Conservation (phyloP, 2,888 invertebrate genomes). For the Lutraria lutraria region DNA sequence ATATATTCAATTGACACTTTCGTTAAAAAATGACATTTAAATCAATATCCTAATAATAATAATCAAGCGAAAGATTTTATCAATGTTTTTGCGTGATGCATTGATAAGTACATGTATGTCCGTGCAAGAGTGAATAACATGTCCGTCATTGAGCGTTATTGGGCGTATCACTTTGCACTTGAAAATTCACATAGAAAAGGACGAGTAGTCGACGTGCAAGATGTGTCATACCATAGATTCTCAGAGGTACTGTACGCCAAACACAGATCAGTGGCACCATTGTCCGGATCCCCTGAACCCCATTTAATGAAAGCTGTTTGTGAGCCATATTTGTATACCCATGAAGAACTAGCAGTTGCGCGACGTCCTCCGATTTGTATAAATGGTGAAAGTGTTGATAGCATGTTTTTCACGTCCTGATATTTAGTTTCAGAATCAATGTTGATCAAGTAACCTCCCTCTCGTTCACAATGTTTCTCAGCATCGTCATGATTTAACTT, state of each 20-base stretch:
- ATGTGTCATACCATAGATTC: neutral
- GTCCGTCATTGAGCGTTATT: too few relatives aligned
- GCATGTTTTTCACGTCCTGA: neutral
- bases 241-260: neutral
- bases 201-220: neutral
- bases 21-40: too few relatives aligned
- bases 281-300: constrained; percentile 11
- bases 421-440: constrained; percentile 23
- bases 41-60: too few relatives aligned
- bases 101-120: too few relatives aligned
- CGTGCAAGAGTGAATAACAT: too few relatives aligned
- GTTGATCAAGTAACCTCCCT: constrained; percentile 8
- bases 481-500: constrained; percentile 1
- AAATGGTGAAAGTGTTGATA: neutral
- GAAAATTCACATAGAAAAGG: neutral
- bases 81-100: too few relatives aligned
- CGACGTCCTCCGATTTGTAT: neutral
- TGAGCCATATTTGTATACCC: neutral
- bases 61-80: too few relatives aligned
- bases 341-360: neutral
- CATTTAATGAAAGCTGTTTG: constrained; percentile 3
- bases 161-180: neutral
- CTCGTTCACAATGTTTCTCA: constrained; percentile 1
- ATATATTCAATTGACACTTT: too few relatives aligned
- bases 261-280: neutral